Evolutionary conservation across 2,888 invertebrate species (phyloP).

Genomic region (Epinotia ramella): DNA sequence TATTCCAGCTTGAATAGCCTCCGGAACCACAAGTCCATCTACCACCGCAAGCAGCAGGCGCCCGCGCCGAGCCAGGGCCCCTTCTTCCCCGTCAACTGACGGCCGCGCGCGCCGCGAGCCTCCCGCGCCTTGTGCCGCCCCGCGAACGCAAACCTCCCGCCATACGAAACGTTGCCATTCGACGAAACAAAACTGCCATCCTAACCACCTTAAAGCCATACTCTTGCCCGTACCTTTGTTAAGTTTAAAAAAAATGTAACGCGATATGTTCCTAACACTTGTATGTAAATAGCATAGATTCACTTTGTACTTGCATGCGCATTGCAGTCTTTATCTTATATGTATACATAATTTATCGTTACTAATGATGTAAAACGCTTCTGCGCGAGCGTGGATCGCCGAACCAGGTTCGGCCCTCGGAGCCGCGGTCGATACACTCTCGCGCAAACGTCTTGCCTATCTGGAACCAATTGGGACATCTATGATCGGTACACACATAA

Average conservation of each 20-base stretch:
- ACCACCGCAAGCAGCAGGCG: conserved; percentile 93
- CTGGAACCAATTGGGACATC: conserved; percentile 86
- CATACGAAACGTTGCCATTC: conserved; percentile 69
- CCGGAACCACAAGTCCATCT: conserved; percentile 96
- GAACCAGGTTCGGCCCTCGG: conserved; percentile 33
- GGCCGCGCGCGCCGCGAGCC: conserved; percentile 51
- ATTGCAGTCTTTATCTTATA: conserved; percentile 75
- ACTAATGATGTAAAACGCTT: conserved; percentile 67
- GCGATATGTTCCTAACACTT: conserved; percentile 84
- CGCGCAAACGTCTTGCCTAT: conserved; percentile 60
- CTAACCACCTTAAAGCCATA: conserved; percentile 82
- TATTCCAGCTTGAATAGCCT: conserved; percentile 96
- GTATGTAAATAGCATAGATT: conserved; percentile 85
- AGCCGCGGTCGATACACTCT: conserved; percentile 51
- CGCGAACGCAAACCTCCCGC: conserved; percentile 50
- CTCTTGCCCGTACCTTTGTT: conserved; percentile 82
- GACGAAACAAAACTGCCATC: conserved; percentile 78
- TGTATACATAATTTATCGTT: conserved; percentile 74
- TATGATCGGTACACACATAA: conserved; percentile 83
- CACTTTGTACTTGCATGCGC: conserved; percentile 80
- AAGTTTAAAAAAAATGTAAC: conserved; percentile 75
- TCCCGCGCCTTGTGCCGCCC: conserved; percentile 54
- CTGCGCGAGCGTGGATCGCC: conserved; percentile 65
- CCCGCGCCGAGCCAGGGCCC: conserved; percentile 71
- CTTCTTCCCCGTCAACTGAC: conserved; percentile 81